Conservation (phyloP, 2,113 vertebrate genomes). For the Drymodes brunneopygia region DNA sequence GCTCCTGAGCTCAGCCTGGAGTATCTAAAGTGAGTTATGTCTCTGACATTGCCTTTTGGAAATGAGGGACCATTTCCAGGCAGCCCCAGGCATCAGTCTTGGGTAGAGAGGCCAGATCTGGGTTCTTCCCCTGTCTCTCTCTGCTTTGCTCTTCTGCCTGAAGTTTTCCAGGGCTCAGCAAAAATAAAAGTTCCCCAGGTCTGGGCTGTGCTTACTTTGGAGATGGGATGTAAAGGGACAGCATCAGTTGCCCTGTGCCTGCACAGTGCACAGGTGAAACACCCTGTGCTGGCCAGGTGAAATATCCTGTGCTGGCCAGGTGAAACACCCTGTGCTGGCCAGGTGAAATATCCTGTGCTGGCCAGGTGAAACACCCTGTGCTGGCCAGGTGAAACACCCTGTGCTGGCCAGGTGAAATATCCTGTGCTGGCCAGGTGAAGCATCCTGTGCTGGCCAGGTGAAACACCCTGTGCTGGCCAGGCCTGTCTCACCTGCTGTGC, state of each 20-base stretch:
- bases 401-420: neutral
- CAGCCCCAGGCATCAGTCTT: neutral
- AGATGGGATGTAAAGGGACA: too few species aligned
- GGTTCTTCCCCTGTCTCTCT: neutral
- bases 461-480: neutral
- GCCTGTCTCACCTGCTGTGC: neutral
- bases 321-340: neutral
- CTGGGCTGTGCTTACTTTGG: neutral
- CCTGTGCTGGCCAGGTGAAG: neutral
- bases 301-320: fast-evolving
- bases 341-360: neutral
- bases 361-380: fast-evolving
- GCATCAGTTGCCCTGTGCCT: neutral
- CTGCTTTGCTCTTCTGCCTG: neutral
- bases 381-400: neutral
- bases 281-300: neutral
- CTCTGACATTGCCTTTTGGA: neutral
- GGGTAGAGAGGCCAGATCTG: neutral
- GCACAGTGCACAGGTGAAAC: fast-evolving
- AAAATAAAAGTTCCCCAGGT: neutral
- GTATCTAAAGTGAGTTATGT: neutral
- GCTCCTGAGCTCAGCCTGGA: neutral
- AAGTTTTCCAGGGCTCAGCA: neutral
- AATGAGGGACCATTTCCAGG: neutral
- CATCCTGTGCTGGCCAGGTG: neutral